Conservation (phyloP, 2,888 invertebrate species). For the Julus scanicus region DNA sequence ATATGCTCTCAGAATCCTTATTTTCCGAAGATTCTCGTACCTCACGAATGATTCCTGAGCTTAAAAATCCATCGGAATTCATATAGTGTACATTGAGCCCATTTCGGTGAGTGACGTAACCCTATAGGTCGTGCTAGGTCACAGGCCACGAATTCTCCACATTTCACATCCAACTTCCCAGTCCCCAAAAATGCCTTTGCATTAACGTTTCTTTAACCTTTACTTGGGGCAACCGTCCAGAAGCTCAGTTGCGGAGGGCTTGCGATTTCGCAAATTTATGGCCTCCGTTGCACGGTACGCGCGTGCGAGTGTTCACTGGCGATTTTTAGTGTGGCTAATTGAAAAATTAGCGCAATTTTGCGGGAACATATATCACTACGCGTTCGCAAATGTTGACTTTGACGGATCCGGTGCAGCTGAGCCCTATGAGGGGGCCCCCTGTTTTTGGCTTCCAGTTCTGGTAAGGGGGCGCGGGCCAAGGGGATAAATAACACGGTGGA, state of each 20-base stretch:
- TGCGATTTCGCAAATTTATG: not conserved
- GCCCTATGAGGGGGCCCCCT: conserved; percentile 26
- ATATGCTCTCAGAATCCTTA: too few species aligned
- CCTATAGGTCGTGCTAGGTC: not conserved
- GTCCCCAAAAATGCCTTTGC: not conserved
- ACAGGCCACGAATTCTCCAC: not conserved
- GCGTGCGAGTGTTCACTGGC: conserved; percentile 18
- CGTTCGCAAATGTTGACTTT: conserved; percentile 46
- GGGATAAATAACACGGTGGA: conserved; percentile 30
- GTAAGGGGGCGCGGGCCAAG: not conserved
- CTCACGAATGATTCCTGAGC: too few species aligned
- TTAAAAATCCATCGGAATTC: not conserved
- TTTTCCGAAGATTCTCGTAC: too few species aligned
- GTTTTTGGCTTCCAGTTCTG: not conserved
- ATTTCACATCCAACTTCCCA: not conserved
- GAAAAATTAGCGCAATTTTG: conserved; percentile 49
- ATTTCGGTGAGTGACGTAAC: not conserved
- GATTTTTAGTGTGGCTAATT: conserved; percentile 45
- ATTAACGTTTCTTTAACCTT: conserved; percentile 8
- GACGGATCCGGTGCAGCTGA: conserved; percentile 51
- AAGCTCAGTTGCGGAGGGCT: not conserved
- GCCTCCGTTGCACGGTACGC: not conserved
- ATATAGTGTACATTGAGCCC: not conserved
- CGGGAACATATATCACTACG: not conserved
- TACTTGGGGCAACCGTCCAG: not conserved